A percentile compares a stretch with the other conserved stretches of the same genome.
These are phyloP conservation scores for Metridium senile DNA, from an alignment of 92 coral and sea anemone species.

Conservation along the genomic window DNA sequence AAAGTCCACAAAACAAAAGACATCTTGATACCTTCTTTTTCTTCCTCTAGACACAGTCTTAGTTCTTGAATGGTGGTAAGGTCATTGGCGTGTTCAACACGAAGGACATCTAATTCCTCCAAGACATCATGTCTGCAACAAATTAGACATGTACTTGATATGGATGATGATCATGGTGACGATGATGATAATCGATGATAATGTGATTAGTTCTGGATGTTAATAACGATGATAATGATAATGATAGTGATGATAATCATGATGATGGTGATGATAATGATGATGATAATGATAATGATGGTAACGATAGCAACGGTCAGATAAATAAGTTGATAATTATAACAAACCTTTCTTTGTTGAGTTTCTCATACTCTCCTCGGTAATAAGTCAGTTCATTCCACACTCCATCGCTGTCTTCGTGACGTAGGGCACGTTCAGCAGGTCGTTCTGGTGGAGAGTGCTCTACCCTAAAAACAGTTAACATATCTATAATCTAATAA, in stretches of 20 bases:
- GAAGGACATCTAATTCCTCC: conserved; percentile 77
- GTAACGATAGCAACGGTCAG: too few relatives aligned
- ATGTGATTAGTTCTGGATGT: too few relatives aligned
- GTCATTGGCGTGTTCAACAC: conserved; percentile 85
- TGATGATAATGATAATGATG: too few relatives aligned
- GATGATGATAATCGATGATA: neutral
- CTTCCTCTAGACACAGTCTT: conserved; percentile 85
- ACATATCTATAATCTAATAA: neutral
- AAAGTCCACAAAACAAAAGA: too few relatives aligned
- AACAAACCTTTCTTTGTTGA: conserved; percentile 73
- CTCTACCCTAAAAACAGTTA: conserved; percentile 43
- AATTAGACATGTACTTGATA: too few relatives aligned
- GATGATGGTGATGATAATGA: too few relatives aligned
- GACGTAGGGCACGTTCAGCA: conserved; percentile 72
- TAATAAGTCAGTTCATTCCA: conserved; percentile 96
- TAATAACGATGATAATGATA: too few relatives aligned
- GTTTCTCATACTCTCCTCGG: conserved; percentile 83
- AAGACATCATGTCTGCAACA: conserved; percentile 68
- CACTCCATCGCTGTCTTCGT: conserved; percentile 90
- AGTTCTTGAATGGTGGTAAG: conserved; percentile 85
- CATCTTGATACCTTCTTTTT: conserved; percentile 83
- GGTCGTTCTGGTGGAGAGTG: conserved; percentile 60
- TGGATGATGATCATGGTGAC: too few relatives aligned
- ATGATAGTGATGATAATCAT: too few relatives aligned
- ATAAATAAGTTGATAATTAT: too few relatives aligned